Evolutionary conservation across 2,113 vertebrate genomes (phyloP).

Genomic region (Vidua chalybeata): DNA sequence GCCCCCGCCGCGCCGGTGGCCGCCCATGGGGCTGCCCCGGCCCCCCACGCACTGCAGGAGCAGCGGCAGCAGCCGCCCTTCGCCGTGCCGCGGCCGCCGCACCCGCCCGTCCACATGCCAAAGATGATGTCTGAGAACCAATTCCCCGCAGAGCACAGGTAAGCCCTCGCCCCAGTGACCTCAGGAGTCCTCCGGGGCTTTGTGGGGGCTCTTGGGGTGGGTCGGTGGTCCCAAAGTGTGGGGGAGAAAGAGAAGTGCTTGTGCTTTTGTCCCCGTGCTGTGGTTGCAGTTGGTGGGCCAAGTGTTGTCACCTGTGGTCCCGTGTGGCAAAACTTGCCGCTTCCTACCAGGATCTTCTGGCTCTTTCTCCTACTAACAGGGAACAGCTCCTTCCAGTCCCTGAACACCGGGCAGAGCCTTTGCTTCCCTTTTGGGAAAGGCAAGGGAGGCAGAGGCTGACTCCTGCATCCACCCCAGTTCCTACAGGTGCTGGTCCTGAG

Average conservation of each 20-base stretch:
- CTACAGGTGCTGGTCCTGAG: background rate
- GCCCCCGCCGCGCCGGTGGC: conserved; percentile 65
- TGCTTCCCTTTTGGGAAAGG: rapidly evolving
- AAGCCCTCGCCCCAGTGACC: rapidly evolving
- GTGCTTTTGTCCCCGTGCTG: rapidly evolving
- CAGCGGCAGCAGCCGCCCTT: conserved; percentile 81
- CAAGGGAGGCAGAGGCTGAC: background rate
- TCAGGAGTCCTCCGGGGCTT: rapidly evolving
- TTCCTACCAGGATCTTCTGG: background rate
- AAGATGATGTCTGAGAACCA: conserved; percentile 84
- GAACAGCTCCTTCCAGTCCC: background rate
- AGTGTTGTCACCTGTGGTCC: background rate
- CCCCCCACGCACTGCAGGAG: conserved; percentile 65
- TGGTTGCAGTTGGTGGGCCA: rapidly evolving
- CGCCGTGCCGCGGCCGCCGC: conserved; percentile 83
- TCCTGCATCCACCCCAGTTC: background rate
- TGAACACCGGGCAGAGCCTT: rapidly evolving
- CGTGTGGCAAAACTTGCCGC: background rate
- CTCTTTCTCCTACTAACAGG: background rate
- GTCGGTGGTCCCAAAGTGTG: rapidly evolving
- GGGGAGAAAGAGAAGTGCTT: background rate
- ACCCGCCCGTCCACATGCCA: conserved; percentile 78
- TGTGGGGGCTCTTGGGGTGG: rapidly evolving
- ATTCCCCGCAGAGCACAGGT: conserved; percentile 91
- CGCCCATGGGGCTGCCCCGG: conserved; percentile 58